Evolutionary conservation across 2,113 vertebrate genomes (phyloP).

Genomic region (Pseudorectes ferrugineus): DNA sequence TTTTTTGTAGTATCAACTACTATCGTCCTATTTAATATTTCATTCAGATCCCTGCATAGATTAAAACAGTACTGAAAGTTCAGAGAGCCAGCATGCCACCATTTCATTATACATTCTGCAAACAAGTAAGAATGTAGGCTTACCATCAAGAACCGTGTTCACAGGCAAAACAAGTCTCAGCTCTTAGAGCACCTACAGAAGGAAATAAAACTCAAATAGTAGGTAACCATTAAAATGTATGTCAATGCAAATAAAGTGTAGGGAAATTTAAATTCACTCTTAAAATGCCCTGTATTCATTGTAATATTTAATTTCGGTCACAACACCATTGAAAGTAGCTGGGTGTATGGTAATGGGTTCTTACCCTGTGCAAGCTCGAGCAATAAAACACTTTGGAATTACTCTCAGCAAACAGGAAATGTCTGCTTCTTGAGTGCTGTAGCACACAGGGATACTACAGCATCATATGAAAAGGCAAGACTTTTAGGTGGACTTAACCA

Average conservation of each 20-base stretch:
- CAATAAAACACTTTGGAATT: constrained; percentile 31
- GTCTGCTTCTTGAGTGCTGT: background rate
- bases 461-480: constrained; percentile 20
- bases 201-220: constrained; percentile 13
- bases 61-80: constrained; percentile 46
- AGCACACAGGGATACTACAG: background rate
- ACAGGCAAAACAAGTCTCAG: background rate
- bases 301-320: constrained; percentile 30
- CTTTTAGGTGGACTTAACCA: constrained; percentile 13
- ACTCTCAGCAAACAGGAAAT: background rate
- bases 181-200: background rate
- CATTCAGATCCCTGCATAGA: background rate
- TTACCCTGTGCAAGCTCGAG: constrained; percentile 7
- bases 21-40: constrained; percentile 48
- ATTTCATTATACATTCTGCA: background rate
- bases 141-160: background rate
- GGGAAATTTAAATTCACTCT: background rate
- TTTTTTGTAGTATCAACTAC: constrained; percentile 18
- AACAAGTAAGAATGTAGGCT: background rate
- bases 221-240: constrained; percentile 14
- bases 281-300: background rate
- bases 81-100: background rate
- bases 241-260: background rate
- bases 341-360: constrained; percentile 22
- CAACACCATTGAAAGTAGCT: background rate